Evolutionary conservation across 2,113 vertebrate species (phyloP), one percentile per base, ranked within the genome.

Genomic region (Stigmatopora argus): DNA sequence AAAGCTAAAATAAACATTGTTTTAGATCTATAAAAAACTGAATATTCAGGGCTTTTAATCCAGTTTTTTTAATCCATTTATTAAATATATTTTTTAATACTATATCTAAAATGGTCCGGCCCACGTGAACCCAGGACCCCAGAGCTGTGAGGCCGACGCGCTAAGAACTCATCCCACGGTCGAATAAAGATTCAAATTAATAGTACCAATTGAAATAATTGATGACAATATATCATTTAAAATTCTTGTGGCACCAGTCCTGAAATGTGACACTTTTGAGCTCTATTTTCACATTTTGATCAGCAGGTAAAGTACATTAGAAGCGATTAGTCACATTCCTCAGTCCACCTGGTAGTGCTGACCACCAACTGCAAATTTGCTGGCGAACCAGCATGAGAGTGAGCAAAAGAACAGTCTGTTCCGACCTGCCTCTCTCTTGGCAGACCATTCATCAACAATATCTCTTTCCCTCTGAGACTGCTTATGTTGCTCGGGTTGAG

Each of bases 351-450:
- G 73, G 77, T 78, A 76, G 49, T 5, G 41, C 66, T 10, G 66
- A 60, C 66, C 34, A 60, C 67, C 64, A 62, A 51, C 47, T 45
- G 71, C 69, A 78, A 74, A 83, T 78, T 71, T 77, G 81, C 66
- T 76, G 66, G 56, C 65, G 70, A 18, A 59, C 12, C 51, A 45
- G 55, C n/a, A 23, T 51, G 75, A 71, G 76, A 67, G 67, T 23
- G 69, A 64, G 75, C 70, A 66, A 66, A 53, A 62, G 85, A 77
- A 88, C 83, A 82, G 70, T 71, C 69, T 78, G 82, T 89, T 72
- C 85, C 78, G 78, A 86, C 74, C 69, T 48, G 71, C 64, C 71
- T 71, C 69, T 72, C 52, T 46, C 12, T 70, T 79, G 74, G 67
- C 63, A 70, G 62, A 53, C n/a, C 62, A 53, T 80, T 41, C 47